Percentiles rank a stretch among this genome's conserved stretches.
These are phyloP conservation scores for Philypnodon macrostomus DNA, from an alignment of 2,797 vertebrate genomes.

Conservation along the genomic window DNA sequence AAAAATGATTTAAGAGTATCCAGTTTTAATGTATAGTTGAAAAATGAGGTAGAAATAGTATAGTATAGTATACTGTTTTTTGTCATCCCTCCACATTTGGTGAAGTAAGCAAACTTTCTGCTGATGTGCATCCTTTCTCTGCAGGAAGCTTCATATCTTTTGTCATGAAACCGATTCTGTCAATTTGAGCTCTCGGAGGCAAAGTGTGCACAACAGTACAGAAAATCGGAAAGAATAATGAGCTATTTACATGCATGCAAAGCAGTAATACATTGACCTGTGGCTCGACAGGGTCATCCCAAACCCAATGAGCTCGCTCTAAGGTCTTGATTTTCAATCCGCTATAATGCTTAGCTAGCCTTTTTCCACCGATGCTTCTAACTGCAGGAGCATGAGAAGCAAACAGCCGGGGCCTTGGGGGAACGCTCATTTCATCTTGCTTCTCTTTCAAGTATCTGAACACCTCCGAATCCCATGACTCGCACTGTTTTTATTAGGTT, in stretches of 20 bases:
- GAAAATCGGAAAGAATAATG: neutral
- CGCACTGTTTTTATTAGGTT: slow-evolving; percentile 49
- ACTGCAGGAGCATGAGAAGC: slow-evolving; percentile 39
- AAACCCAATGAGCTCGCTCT: slow-evolving; percentile 44
- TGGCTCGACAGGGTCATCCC: slow-evolving; percentile 36
- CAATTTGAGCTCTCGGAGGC: slow-evolving; percentile 10
- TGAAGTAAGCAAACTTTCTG: slow-evolving; percentile 41
- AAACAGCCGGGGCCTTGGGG: slow-evolving; percentile 44
- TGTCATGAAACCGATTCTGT: slow-evolving; percentile 33
- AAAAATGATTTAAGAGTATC: neutral
- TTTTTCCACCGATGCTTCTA: slow-evolving; percentile 20
- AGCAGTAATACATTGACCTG: slow-evolving; percentile 11
- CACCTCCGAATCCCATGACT: slow-evolving; percentile 43
- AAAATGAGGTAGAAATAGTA: no score
- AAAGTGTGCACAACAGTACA: neutral
- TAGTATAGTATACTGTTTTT: no score
- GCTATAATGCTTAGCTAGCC: slow-evolving; percentile 57
- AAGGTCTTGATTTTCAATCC: slow-evolving; percentile 48
- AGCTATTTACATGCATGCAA: slow-evolving; percentile 1
- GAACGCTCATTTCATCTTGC: slow-evolving; percentile 58
- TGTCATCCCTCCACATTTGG: neutral
- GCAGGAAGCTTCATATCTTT: slow-evolving; percentile 45
- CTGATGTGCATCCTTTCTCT: slow-evolving; percentile 41
- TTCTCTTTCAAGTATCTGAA: slow-evolving; percentile 62
- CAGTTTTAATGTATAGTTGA: no score